A percentile compares a stretch with the other conserved stretches of the same genome.
phyloP scores from a whole-genome alignment of 2,797 vertebrate species.

The Thalassophryne amazonica region DNA sequence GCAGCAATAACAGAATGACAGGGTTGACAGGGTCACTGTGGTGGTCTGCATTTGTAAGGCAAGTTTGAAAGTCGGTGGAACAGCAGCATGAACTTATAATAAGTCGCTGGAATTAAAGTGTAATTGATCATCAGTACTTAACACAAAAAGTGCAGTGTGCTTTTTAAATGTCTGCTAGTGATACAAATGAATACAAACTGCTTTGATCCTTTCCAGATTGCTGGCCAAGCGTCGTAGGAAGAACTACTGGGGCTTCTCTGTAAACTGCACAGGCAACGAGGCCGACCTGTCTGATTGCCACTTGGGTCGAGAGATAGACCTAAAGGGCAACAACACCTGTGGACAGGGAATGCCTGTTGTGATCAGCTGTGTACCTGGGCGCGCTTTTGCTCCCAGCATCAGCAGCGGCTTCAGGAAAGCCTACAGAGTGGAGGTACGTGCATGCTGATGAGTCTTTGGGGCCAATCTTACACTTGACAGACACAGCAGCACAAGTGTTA shows the following conservation, averaged over 20 bases:
- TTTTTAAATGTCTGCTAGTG: not conserved
- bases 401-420: conserved; percentile 87
- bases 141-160: not conserved
- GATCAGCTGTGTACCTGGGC: conserved; percentile 89
- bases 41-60: not conserved
- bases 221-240: conserved; percentile 85
- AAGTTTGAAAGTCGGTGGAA: conserved; percentile 4
- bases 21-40: not conserved
- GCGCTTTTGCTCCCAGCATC: conserved; percentile 85
- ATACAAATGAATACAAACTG: not conserved
- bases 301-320: conserved; percentile 68
- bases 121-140: not conserved
- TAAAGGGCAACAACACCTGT: conserved; percentile 79
- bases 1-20: not conserved
- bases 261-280: conserved; percentile 91
- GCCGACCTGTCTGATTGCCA: conserved; percentile 86
- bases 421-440: conserved; percentile 91
- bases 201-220: conserved; percentile 65
- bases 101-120: not conserved
- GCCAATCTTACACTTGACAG: no score
- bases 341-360: conserved; percentile 84
- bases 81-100: not conserved
- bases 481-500: no score
- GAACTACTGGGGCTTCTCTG: conserved; percentile 86
- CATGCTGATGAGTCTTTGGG: no score